Conservation (phyloP, 2,888 invertebrate species). For the Lordiphosa fenestrarum region DNA sequence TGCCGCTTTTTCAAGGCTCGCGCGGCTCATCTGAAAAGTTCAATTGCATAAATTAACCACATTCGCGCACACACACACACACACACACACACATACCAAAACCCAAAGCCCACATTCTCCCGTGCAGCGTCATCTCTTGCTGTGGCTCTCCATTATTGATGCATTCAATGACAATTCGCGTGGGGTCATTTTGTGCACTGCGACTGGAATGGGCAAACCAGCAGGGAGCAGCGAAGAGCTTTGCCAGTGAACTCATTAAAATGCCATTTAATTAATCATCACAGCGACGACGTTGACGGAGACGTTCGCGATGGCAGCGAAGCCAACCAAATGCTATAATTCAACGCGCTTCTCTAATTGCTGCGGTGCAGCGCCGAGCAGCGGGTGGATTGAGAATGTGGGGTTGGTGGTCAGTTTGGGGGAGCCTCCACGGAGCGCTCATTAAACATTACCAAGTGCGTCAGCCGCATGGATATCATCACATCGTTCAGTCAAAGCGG, state of each 20-base stretch:
- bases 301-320: constrained; percentile 28
- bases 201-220: neutral
- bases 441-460: constrained; percentile 31
- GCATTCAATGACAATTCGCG: constrained; percentile 57
- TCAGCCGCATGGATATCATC: constrained; percentile 9
- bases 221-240: constrained; percentile 17
- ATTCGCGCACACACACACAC: no score
- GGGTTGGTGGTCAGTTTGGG: constrained; percentile 41
- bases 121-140: constrained; percentile 15
- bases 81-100: constrained; percentile 11
- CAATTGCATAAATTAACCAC: constrained; percentile 71
- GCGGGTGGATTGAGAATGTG: neutral
- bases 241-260: constrained; percentile 74
- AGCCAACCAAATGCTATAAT: constrained; percentile 70
- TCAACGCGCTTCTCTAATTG: constrained; percentile 60
- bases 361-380: constrained; percentile 3
- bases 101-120: constrained; percentile 49
- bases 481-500: constrained; percentile 23
- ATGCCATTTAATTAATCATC: constrained; percentile 78
- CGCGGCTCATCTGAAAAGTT: constrained; percentile 41
- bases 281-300: constrained; percentile 23
- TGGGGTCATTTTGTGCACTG: neutral
- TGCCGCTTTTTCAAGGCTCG: neutral
- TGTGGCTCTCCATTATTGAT: constrained; percentile 52
- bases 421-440: constrained; percentile 21